Conservation (phyloP, 2,888 invertebrate species). For the Philereme vetulata region DNA sequence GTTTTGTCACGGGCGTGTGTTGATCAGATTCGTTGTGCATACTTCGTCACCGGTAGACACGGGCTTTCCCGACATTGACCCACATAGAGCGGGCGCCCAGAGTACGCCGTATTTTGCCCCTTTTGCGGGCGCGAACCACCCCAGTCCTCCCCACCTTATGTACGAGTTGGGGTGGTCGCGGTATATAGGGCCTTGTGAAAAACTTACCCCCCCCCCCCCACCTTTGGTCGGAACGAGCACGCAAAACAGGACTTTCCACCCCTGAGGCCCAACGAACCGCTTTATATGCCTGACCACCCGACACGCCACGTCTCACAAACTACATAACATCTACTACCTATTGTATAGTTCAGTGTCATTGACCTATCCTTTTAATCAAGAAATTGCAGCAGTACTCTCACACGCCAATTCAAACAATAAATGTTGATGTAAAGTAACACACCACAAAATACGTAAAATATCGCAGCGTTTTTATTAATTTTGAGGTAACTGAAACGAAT, state of each 20-base stretch:
- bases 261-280: slow-evolving; percentile 69
- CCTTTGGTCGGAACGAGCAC: slow-evolving; percentile 75
- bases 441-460: background rate
- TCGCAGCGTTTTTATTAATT: background rate
- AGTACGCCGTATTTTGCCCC: slow-evolving; percentile 84
- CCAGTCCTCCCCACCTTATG: slow-evolving; percentile 80
- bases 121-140: slow-evolving; percentile 84
- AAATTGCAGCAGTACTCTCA: slow-evolving; percentile 31
- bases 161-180: slow-evolving; percentile 83
- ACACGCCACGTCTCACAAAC: slow-evolving; percentile 38
- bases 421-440: slow-evolving; percentile 6
- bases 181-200: slow-evolving; percentile 84
- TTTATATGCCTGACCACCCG: slow-evolving; percentile 67
- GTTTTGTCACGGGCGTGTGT: slow-evolving; percentile 76
- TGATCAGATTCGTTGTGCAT: slow-evolving; percentile 84
- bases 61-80: slow-evolving; percentile 85
- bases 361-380: slow-evolving; percentile 37
- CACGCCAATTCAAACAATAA: slow-evolving; percentile 36
- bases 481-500: background rate
- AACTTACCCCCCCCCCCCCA: slow-evolving; percentile 78
- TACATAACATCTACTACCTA: slow-evolving; percentile 32
- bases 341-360: slow-evolving; percentile 35
- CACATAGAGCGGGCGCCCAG: slow-evolving; percentile 83
- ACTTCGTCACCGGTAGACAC: slow-evolving; percentile 83
- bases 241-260: slow-evolving; percentile 83